These are phyloP conservation scores for Peromyscus maniculatus DNA, from an alignment of 2,113 vertebrate species.

Conservation along the genomic window DNA sequence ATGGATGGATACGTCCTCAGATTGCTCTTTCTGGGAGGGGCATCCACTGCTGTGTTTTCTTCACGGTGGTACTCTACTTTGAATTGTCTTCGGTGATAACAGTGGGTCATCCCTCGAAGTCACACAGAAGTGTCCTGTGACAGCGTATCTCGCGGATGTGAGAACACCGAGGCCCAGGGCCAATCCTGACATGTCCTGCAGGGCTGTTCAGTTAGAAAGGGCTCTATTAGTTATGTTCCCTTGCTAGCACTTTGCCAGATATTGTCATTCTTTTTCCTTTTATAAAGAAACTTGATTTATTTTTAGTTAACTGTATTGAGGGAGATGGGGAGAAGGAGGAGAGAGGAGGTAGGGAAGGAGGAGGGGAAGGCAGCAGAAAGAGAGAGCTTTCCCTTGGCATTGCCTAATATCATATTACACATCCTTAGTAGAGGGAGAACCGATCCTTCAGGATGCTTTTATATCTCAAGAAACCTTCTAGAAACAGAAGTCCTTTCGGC, in stretches of 20 bases:
- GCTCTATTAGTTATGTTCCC: background rate
- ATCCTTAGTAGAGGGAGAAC: background rate
- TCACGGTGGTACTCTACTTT: background rate
- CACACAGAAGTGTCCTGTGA: background rate
- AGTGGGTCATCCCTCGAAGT: background rate
- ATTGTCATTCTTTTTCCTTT: background rate
- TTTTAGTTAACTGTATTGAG: background rate
- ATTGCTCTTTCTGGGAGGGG: background rate
- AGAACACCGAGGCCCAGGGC: background rate
- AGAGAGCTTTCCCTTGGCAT: background rate
- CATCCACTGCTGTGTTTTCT: background rate
- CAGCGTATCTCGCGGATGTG: background rate
- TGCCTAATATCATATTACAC: background rate
- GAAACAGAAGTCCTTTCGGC: slow-evolving; percentile 5
- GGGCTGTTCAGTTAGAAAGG: background rate
- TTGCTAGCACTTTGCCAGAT: background rate
- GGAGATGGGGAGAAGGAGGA: background rate
- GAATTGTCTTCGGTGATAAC: background rate
- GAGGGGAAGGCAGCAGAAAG: background rate
- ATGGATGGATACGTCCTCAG: too few relatives aligned
- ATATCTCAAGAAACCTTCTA: slow-evolving; percentile 6
- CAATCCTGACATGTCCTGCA: background rate
- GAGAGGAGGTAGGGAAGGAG: too few relatives aligned
- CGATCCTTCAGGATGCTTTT: background rate
- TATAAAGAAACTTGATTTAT: background rate